Evolutionary conservation across 2,888 invertebrate species (phyloP), one percentile per base, ranked within the genome.

Genomic region (Amaurobius ferox): DNA sequence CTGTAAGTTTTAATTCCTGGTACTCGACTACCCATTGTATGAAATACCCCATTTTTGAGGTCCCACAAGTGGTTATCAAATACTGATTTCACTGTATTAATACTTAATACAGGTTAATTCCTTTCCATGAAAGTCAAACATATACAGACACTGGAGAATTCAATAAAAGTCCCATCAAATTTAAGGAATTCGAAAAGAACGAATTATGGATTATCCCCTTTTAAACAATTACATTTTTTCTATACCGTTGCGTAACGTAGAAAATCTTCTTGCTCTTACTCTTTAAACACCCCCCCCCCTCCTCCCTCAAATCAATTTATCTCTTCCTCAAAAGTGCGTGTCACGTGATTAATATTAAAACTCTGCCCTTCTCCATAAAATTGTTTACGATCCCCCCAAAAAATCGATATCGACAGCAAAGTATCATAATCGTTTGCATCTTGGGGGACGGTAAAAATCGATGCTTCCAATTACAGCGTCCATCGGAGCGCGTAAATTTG

Each of bases 261-360:
- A 55, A 55, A 23, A 1, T 55, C 3, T 55, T 55, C 19, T 55
- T 55, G 23, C 23, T 55, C 11, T 23, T 3, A 6, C 23, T 11
- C 23, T 11, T 16, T 2, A 16, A 44, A 7, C 44, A 44, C 11
- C 35, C 9, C 35, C 9, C 35, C 35, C 35, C 35, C 11, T 9
- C 9, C 35, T 35, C 35, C 35, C 35, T 9, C 2, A 7, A 23
- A 55, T 55, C 19, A 55, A 23, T 55, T 55, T 55, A 23, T 23
- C 23, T 23, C 55, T 55, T 23, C 23, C 55, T 55, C 55, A 55
- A 3, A 55, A 55, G 55, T 55, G 23, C 23, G 55, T 55, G 55
- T 55, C 55, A 55, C 23, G 23, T 55, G 55, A 55, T 55, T 55
- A 55, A 55, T 55, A 55, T 55, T 23, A 23, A 55, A 55, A 55